Percentiles rank a stretch among this genome's conserved stretches.
These are phyloP conservation scores for Andrena trimmerana DNA, from an alignment of 2,888 invertebrate genomes.

Conservation along the genomic window DNA sequence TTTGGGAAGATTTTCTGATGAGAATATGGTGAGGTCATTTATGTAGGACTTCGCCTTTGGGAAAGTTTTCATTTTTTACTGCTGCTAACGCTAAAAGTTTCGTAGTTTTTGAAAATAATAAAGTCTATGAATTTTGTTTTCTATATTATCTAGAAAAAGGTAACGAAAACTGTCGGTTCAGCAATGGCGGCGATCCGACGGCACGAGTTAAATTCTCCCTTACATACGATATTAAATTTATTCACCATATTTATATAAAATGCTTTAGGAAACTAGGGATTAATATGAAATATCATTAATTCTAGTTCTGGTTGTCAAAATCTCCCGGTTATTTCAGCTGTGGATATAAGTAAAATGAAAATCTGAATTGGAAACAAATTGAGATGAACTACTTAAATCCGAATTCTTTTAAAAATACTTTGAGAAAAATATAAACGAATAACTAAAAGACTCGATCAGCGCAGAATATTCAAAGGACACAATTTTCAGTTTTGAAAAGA, in stretches of 20 bases:
- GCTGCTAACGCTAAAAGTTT: not conserved
- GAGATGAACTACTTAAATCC: not conserved
- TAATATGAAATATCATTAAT: not conserved
- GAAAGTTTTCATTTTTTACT: not conserved
- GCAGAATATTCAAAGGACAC: not conserved
- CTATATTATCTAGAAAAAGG: not conserved
- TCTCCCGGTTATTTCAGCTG: not conserved
- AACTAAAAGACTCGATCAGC: not conserved
- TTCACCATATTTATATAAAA: not conserved
- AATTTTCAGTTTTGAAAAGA: not conserved
- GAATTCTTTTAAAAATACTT: not conserved
- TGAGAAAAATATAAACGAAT: not conserved
- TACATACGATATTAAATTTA: conserved; percentile 5
- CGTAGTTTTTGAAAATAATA: not conserved
- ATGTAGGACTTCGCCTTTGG: not conserved
- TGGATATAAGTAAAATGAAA: not conserved
- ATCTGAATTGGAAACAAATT: not conserved
- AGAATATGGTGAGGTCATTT: not conserved
- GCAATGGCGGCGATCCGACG: conserved; percentile 63
- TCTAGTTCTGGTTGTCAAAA: not conserved
- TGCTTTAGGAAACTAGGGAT: not conserved
- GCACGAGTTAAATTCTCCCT: conserved; percentile 31
- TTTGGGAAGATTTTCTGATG: not conserved
- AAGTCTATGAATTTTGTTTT: not conserved
- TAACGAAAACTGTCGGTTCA: not conserved